Conservation (phyloP, 1,140 invertebrate genomes). For the Drosophila kurseongensis region DNA sequence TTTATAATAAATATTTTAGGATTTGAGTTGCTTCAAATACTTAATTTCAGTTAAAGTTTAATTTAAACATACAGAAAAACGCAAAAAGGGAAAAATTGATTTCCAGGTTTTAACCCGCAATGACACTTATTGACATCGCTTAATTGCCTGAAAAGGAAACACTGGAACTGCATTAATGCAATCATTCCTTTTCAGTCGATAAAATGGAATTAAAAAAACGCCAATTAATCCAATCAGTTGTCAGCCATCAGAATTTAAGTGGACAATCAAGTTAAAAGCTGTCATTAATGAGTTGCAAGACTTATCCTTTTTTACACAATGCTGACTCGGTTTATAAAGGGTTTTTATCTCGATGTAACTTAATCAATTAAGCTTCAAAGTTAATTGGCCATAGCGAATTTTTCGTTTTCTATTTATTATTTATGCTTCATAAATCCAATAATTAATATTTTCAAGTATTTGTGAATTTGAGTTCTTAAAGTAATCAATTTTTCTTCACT, state of each 20-base stretch:
- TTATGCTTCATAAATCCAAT: no score
- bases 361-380: no score
- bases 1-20: no score
- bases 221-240: slow-evolving; percentile 34
- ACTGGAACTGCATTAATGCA: slow-evolving; percentile 40
- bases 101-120: slow-evolving; percentile 7
- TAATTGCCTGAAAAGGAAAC: slow-evolving; percentile 34
- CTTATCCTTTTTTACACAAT: slow-evolving; percentile 14
- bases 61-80: not conserved
- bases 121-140: slow-evolving; percentile 23
- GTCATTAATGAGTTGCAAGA: slow-evolving; percentile 22
- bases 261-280: slow-evolving; percentile 16
- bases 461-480: no score
- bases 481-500: no score
- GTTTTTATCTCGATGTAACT: not conserved
- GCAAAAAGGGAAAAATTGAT: not conserved
- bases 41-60: no score
- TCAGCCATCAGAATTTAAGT: slow-evolving; percentile 27
- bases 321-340: not conserved
- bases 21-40: no score
- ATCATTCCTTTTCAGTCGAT: slow-evolving; percentile 38
- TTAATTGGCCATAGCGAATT: no score
- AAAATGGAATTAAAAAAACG: slow-evolving; percentile 28
- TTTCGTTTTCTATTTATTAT: no score
- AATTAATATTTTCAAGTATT: no score